Base-by-base conservation (phyloP, 2,888 invertebrate genomes). In the Pollenia angustigena region DNA sequence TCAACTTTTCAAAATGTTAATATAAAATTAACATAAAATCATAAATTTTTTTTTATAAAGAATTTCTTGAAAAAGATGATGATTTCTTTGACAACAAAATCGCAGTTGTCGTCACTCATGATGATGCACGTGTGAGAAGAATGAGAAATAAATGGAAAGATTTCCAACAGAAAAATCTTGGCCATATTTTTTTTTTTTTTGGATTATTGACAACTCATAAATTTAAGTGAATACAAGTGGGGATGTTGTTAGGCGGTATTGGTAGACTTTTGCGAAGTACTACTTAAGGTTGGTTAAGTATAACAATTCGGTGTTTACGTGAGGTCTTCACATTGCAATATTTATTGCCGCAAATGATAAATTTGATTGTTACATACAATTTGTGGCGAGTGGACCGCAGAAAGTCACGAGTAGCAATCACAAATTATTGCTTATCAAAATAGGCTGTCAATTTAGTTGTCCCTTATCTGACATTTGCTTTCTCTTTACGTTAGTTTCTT, bases 191-290 rank as follows among this genome's bases (percentile, higher is more conserved):
- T 85, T 60, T 23, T 23, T 23, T 23, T 60, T 18, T 48, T 66
- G n/a, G 23, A 14, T 62, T 58, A 42, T 78, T 85, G 87, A 90
- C 91, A 91, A 91, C 90, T 91, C 91, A 91, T 91, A 91, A 91
- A 91, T 91, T 91, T 78, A 68, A 89, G 69, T 68, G 85, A 89
- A 90, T 89, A 89, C 16, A 40, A 69, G 32, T 74, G 42, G 3
- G 11, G 40, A 48, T 11, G 9, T 54, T 23, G 16, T n/a, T n/a
- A 12, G 50, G 11, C 42, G 42, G 23, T 16, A 54, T 6, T 48
- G 52, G 52, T 14, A 14, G 68, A 69, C 64, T 42, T 60, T 32
- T 56, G 40, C 4, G 0, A 16, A 2, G 16, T 8, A 46, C 44
- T 64, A 46, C 18, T 32, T 32, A 32, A 32, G 32, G 32, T 32